Conservation (phyloP, 2,888 invertebrate species). For the Philaethria dido region DNA sequence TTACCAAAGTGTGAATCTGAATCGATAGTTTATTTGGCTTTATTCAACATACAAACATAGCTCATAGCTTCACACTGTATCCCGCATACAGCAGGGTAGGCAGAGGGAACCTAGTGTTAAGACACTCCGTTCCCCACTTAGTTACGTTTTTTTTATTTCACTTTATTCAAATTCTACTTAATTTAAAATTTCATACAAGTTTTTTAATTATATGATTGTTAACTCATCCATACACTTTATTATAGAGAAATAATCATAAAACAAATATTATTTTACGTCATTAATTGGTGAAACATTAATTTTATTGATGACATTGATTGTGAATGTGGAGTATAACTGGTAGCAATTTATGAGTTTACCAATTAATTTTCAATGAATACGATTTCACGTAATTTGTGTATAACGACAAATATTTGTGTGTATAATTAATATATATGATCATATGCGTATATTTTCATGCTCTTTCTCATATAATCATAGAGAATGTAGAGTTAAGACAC, state of each 20-base stretch:
- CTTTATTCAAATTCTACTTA: no score
- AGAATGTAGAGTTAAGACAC: no score
- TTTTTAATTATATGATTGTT: not conserved
- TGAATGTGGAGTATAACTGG: slow-evolving; percentile 1
- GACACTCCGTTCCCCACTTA: no score
- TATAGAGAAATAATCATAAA: slow-evolving; percentile 14
- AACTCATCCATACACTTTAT: slow-evolving; percentile 15
- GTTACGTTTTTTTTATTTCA: no score
- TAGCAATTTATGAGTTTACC: slow-evolving; percentile 17
- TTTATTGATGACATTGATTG: slow-evolving; percentile 12
- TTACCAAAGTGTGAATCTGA: no score
- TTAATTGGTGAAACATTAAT: slow-evolving; percentile 11
- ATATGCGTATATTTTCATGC: not conserved
- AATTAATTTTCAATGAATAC: slow-evolving; percentile 22
- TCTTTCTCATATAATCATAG: no score
- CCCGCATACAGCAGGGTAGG: no score
- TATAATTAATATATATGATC: not conserved
- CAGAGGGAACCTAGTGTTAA: no score
- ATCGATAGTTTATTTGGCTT: no score
- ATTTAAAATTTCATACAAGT: no score
- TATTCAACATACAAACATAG: no score
- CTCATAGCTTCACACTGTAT: no score
- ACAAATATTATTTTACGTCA: slow-evolving; percentile 12
- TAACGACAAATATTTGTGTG: slow-evolving; percentile 7
- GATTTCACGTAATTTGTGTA: not conserved